Percentiles rank a stretch among this genome's conserved stretches.
These are phyloP conservation scores for Nanorana parkeri DNA, from an alignment of 2,113 vertebrate species.

Conservation along the genomic window DNA sequence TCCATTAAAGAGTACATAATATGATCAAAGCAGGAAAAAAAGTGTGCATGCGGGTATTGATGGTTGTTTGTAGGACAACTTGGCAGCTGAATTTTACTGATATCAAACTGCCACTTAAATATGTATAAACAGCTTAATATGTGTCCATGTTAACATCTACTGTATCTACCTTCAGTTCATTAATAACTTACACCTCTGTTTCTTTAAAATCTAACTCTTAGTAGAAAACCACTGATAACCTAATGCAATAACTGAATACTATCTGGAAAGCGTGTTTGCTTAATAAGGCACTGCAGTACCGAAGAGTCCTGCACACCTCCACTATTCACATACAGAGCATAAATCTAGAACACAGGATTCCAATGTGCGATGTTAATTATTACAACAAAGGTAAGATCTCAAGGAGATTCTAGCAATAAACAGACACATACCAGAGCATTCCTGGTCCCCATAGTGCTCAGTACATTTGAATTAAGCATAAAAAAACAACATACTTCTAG, in stretches of 20 bases:
- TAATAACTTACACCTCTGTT: slow-evolving; percentile 2
- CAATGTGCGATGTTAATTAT: slow-evolving; percentile 21
- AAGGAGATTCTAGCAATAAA: slow-evolving; percentile 26
- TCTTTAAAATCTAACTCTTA: not conserved
- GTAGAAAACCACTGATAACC: not conserved
- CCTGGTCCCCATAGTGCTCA: not conserved
- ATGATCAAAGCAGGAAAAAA: too few species aligned
- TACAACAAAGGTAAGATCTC: slow-evolving; percentile 9
- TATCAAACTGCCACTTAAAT: too few species aligned
- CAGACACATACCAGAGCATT: slow-evolving; percentile 13
- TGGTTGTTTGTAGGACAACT: too few species aligned
- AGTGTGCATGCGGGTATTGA: too few species aligned
- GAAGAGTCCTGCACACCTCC: not conserved
- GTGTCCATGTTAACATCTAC: too few species aligned
- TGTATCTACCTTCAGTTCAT: not conserved
- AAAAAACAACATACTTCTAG: slow-evolving; percentile 4
- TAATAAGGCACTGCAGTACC: slow-evolving; percentile 1
- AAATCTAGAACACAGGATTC: not conserved
- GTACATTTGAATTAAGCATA: not conserved
- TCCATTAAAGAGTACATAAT: too few species aligned
- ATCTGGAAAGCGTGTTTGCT: slow-evolving; percentile 6
- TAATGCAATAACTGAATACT: too few species aligned
- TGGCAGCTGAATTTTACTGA: too few species aligned
- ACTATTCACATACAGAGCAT: slow-evolving; percentile 5
- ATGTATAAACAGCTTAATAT: too few species aligned